Evolutionary conservation across 2,888 invertebrate species (phyloP).

Genomic region (Nomada flava): DNA sequence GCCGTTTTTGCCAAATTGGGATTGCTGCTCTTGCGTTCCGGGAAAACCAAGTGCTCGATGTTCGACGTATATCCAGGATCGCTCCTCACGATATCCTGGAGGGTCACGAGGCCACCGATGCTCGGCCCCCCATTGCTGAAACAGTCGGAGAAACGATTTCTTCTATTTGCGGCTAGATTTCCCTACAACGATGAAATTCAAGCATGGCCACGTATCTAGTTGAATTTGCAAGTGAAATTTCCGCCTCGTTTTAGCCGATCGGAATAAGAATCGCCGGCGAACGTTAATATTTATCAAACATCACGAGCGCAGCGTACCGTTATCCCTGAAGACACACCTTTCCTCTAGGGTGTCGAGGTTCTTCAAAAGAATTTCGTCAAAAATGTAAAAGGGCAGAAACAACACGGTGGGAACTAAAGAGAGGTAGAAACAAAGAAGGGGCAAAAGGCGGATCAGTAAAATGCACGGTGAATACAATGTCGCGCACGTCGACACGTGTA

Average conservation of each 20-base stretch:
- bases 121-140: constrained; percentile 76
- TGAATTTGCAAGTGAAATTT: constrained; percentile 9
- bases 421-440: constrained; percentile 27
- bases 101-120: constrained; percentile 75
- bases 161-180: constrained; percentile 17
- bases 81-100: constrained; percentile 82
- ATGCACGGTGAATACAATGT: constrained; percentile 48
- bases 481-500: constrained; percentile 47
- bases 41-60: constrained; percentile 87
- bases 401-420: constrained; percentile 38
- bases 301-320: too few relatives aligned
- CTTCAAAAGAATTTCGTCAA: constrained; percentile 38
- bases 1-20: constrained; percentile 77
- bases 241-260: not conserved
- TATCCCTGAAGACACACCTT: not conserved
- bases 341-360: constrained; percentile 4
- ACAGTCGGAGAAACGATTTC: constrained; percentile 23
- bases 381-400: constrained; percentile 26
- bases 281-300: constrained; percentile 31
- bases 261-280: not conserved
- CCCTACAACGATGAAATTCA: not conserved
- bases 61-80: constrained; percentile 86
- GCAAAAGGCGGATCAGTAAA: constrained; percentile 29
- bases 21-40: constrained; percentile 85
- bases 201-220: not conserved